Evolutionary conservation across 2,797 vertebrate genomes (phyloP), one percentile per base, ranked within the genome.

Genomic region (Bovichtus variegatus): DNA sequence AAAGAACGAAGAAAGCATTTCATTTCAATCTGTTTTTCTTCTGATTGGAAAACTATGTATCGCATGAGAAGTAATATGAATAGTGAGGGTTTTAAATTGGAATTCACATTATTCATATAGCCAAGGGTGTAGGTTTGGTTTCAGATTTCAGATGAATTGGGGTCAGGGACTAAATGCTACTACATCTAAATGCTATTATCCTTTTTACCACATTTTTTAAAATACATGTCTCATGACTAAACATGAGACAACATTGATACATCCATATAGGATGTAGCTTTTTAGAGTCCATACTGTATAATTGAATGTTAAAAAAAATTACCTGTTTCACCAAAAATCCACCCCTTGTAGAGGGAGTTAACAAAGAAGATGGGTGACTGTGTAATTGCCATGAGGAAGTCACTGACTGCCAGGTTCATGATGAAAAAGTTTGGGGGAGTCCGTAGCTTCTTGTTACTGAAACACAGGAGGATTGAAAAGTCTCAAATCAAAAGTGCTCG

Each of bases 251-350:
- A 10, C 10, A 43, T 21, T 10, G 11, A 66, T 6, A 3, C 9
- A 51, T 25, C 21, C 6, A 67, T 47, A 44, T 40, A 47, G 12
- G 0, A 69, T 25, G 1, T 3, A 36, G 50, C 8, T 64, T 16
- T 43, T 23, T 34, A 0, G 3, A 25, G 19, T 29, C 0, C 34
- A 23, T 5, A n/a, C 1, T 12, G 21, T 46, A 5, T 19, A 38
- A 64, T 19, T 27, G 1, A 61, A 57, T 47, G 6, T 58, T 12
- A 18, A 41, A 68, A 54, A 29, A 74, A 47, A 29, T n/a, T 91
- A 98, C 97, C 97, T 93, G 96, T 95, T 88, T 97, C 95, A 57
- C 97, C 97, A 90, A 99, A 98, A 83, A 98, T 94, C 98, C 97
- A 99, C 6, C 88, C 94, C 76, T 96, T 98, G 83, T 97, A 95